Evolutionary conservation across 2,888 invertebrate genomes (phyloP).

Genomic region (Neelides folsomi): DNA sequence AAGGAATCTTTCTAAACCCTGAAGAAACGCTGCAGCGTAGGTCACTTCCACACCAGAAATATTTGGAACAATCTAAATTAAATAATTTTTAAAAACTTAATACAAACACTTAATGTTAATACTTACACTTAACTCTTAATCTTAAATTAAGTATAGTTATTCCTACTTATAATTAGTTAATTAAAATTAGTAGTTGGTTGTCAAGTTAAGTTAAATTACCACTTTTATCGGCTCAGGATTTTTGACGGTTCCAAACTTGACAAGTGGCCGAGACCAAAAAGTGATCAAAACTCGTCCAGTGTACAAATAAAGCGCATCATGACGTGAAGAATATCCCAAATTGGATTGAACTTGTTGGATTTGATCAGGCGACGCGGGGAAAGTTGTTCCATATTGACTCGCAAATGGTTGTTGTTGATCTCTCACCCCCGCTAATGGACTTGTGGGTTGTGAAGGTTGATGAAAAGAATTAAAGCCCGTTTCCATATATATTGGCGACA

Average conservation of each 20-base stretch:
- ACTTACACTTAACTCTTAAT: too few species aligned
- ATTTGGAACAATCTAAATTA: slow-evolving; percentile 28
- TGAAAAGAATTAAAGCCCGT: slow-evolving; percentile 2
- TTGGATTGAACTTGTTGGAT: slow-evolving; percentile 1
- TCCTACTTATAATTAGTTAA: too few species aligned
- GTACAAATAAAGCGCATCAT: slow-evolving; percentile 85
- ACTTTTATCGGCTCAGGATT: slow-evolving; percentile 12
- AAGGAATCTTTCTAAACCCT: slow-evolving; percentile 24
- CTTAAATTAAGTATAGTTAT: too few species aligned
- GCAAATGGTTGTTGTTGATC: slow-evolving; percentile 11
- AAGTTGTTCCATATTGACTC: too few species aligned
- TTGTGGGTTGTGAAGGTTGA: slow-evolving; percentile 17
- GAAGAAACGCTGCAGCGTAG: slow-evolving; percentile 27
- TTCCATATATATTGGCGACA: slow-evolving; percentile 6
- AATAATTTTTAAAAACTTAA: too few species aligned
- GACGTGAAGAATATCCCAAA: slow-evolving; percentile 56
- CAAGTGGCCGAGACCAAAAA: slow-evolving; percentile 62
- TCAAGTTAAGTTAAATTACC: slow-evolving; percentile 21
- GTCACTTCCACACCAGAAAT: slow-evolving; percentile 28
- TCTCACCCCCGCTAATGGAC: not conserved
- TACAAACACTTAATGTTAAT: not conserved
- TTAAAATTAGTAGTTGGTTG: too few species aligned
- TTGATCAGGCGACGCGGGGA: not conserved
- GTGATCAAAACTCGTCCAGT: slow-evolving; percentile 74
- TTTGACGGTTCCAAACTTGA: slow-evolving; percentile 24